Base-by-base conservation (phyloP, 2,797 vertebrate genomes). In the Gadopsis bispinosus region DNA sequence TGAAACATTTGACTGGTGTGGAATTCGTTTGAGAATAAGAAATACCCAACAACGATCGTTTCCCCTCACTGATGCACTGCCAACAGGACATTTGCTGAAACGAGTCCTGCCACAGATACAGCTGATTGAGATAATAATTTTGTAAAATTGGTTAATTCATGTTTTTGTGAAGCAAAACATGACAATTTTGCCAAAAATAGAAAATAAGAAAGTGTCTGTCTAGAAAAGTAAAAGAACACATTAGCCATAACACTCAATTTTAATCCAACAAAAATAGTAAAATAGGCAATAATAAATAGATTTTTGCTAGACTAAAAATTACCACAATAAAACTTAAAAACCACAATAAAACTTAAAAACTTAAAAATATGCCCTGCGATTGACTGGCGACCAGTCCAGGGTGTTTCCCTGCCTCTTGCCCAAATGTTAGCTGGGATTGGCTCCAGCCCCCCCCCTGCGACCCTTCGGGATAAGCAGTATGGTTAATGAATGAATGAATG, bases 1-100 rank as follows among this genome's bases (percentile, higher is more conserved):
- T 17, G 50, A 73, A 76, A 68, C 60, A 31, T 55, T 83, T 61
- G 47, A 73, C 73, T 55, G 63, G 14, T 61, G 74, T 55, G 77
- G 75, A 73, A 77, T 83, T 54, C 83, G 61, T 73, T 78, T 73
- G 68, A 69, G 69, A 50, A 39, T 12, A 43, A 7, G 26, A 37
- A 29, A 76, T 51, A 75, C 7, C 8, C n/a, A 19, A 10, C 62
- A 26, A 22, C 35, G 33, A 76, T 59, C 61, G 47, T 83, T 80
- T 77, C 69, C 73, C 45, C 50, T 5, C 5, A 39, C 54, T 61
- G 63, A 47, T 39, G 45, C 63, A 41, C 39, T 45, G 41, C 16
- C 26, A 7, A 19, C n/a, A 20, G 51, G 43, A 31, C 33, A 19
- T 53, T 26, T 59, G 22, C 14, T 58, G 13, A 58, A 41, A 48